These are phyloP conservation scores for Mandrillus leucophaeus DNA, from an alignment of 2,113 vertebrate genomes.

Conservation along the genomic window DNA sequence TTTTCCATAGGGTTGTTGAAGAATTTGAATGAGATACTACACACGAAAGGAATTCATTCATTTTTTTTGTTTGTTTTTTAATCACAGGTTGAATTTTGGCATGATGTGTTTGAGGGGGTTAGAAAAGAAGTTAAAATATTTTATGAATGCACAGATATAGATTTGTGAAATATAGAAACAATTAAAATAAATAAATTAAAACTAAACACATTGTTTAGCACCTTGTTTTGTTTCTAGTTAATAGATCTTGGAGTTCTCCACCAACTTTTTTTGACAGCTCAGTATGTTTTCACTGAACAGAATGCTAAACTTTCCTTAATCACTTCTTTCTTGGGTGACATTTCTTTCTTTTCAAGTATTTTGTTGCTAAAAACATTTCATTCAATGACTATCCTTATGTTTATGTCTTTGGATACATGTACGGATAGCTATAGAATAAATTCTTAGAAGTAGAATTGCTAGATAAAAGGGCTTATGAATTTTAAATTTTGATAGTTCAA, in stretches of 20 bases:
- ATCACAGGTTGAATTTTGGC: background rate
- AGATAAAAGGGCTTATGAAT: background rate
- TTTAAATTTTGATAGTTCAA: background rate
- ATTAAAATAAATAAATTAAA: background rate
- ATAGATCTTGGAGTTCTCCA: background rate
- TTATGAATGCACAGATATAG: background rate
- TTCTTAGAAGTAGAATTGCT: background rate
- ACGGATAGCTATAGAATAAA: background rate
- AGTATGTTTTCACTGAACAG: background rate
- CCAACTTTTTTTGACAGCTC: background rate
- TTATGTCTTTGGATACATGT: background rate
- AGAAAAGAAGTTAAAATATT: background rate
- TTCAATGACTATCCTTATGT: background rate
- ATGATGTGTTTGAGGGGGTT: background rate
- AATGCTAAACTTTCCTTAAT: background rate
- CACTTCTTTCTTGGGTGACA: background rate
- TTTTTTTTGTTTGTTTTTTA: background rate
- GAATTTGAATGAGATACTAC: background rate
- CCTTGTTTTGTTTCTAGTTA: background rate
- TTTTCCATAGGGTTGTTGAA: background rate
- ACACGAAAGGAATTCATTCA: background rate
- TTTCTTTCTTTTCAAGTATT: background rate
- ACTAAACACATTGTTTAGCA: background rate
- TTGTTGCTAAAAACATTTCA: background rate
- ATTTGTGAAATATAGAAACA: conserved; percentile 1